Evolutionary conservation across 1,140 invertebrate genomes (phyloP).

Genomic region (Orussus abietinus): DNA sequence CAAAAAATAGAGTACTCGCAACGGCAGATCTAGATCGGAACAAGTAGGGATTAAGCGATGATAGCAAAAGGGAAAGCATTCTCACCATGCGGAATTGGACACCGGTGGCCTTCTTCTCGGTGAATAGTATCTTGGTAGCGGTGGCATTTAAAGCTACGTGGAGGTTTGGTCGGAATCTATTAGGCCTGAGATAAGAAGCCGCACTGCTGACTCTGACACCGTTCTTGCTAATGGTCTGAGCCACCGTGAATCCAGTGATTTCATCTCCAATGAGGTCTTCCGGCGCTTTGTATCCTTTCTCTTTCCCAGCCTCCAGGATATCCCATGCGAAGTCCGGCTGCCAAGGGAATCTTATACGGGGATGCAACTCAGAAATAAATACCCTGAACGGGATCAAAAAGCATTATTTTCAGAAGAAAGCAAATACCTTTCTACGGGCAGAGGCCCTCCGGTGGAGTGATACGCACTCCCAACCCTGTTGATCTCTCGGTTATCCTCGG

Average conservation of each 20-base stretch:
- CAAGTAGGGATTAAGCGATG: too few relatives aligned
- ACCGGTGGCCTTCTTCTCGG: conserved; percentile 21
- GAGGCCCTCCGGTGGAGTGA: conserved; percentile 50
- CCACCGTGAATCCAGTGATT: conserved; percentile 47
- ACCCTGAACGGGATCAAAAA: neutral
- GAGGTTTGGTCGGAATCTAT: conserved; percentile 62
- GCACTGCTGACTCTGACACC: conserved; percentile 65
- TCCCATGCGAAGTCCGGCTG: conserved; percentile 53
- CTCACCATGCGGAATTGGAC: conserved; percentile 29
- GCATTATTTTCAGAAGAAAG: conserved; percentile 2
- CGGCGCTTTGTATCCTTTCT: conserved; percentile 55
- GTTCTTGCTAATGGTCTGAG: conserved; percentile 57
- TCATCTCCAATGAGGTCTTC: conserved; percentile 60
- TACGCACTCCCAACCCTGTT: conserved; percentile 40
- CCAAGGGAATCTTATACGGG: conserved; percentile 53
- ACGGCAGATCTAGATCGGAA: too few relatives aligned
- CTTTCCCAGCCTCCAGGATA: conserved; percentile 59
- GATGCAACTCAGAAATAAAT: too few relatives aligned
- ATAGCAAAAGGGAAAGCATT: too few relatives aligned
- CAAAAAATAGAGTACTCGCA: too few relatives aligned
- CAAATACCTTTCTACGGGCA: conserved; percentile 55
- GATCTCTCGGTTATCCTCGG: conserved; percentile 56
- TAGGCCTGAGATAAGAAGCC: conserved; percentile 62
- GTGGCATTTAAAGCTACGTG: conserved; percentile 65
- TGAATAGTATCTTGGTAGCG: conserved; percentile 54